A percentile compares a stretch with the other conserved stretches of the same genome.
Conservation (phyloP, 1,140 invertebrate species). For the Arctopsyche grandis region DNA sequence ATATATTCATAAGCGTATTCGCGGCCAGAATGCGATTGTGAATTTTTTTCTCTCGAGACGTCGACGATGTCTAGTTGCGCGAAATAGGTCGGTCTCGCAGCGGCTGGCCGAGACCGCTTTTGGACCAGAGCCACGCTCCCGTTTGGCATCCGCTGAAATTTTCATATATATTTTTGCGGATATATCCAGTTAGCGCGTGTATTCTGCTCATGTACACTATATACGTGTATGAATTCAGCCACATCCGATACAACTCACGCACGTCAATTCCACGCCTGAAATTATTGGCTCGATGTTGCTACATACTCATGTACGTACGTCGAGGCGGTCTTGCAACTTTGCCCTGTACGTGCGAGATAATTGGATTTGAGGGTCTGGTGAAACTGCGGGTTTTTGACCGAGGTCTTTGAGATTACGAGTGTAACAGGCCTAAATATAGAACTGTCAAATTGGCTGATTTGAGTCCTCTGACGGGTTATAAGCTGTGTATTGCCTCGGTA, state of each 20-base stretch:
- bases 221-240: constrained; percentile 3
- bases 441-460: too few relatives aligned
- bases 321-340: not conserved
- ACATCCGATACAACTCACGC: not conserved
- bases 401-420: too few relatives aligned
- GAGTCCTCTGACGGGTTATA: too few relatives aligned
- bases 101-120: constrained; percentile 29
- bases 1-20: not conserved
- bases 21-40: not conserved
- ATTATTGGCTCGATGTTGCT: not conserved
- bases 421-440: too few relatives aligned
- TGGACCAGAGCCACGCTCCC: constrained; percentile 31
- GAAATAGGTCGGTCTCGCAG: constrained; percentile 18
- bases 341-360: too few relatives aligned
- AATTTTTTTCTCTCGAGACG: not conserved
- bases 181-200: constrained; percentile 39
- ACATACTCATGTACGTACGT: too few relatives aligned
- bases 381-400: too few relatives aligned
- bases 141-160: constrained; percentile 41
- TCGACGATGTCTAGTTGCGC: not conserved
- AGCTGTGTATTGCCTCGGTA: too few relatives aligned
- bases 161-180: constrained; percentile 44
- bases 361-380: too few relatives aligned
- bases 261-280: not conserved
- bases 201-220: not conserved